Conservation (phyloP, 2,113 vertebrate genomes). For the Xiphophorus maculatus region DNA sequence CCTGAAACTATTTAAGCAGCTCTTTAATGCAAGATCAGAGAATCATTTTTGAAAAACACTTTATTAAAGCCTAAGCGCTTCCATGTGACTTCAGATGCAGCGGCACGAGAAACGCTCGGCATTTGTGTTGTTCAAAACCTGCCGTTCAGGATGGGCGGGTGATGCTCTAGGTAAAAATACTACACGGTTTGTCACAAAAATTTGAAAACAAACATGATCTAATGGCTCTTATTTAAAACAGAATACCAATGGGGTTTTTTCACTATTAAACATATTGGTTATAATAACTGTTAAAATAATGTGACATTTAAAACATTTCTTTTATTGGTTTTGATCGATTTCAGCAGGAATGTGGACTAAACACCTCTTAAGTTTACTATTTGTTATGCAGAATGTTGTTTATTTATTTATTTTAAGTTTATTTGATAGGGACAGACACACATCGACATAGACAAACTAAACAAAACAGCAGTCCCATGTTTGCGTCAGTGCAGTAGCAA, state of each 20-base stretch:
- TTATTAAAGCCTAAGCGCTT: constrained; percentile 4
- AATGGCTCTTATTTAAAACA: background rate
- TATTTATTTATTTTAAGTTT: too few species aligned
- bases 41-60: constrained; percentile 9
- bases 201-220: background rate
- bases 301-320: background rate
- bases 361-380: too few species aligned
- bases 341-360: too few species aligned
- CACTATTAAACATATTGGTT: background rate
- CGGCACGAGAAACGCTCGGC: background rate
- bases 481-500: too few species aligned
- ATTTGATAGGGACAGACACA: too few species aligned
- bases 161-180: background rate
- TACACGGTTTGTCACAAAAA: background rate
- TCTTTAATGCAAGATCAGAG: constrained; percentile 9
- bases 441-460: too few species aligned
- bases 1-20: constrained; percentile 35
- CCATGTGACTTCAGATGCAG: background rate
- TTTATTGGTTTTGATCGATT: background rate
- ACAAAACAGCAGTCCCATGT: too few species aligned
- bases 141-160: background rate
- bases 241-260: background rate
- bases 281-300: background rate
- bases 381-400: too few species aligned
- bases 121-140: background rate